Evolutionary conservation across 2,888 invertebrate genomes (phyloP), one percentile per base, ranked within the genome.

Genomic region (Thysanoteuthis rhombus): DNA sequence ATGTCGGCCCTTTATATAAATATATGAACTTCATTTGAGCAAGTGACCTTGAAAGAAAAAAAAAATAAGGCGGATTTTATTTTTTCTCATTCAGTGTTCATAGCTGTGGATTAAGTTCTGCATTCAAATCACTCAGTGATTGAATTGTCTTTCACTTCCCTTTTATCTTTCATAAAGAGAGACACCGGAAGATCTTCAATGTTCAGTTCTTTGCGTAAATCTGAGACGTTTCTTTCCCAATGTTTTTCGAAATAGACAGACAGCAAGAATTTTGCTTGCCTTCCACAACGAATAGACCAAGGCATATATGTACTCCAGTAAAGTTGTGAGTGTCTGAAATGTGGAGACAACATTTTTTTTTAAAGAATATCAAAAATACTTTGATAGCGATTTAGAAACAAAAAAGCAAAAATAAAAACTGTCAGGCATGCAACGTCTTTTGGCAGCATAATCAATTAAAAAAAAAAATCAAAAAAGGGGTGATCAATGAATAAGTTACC

Each of bases 221-320:
- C 98, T 40, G 97, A 97, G 90, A 99, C 97, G 91, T 98, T 97
- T 97, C 99, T 98, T 93, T 99, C 98, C 99, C 99, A 99, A 94
- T 99, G 98, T 97, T 98, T 98, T 97, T 99, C 99, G 98, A 98
- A 99, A 97, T 98, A 99, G 93, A 99, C 97, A 96, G 98, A 98
- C 98, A 99, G 98, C 95, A 99, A 97, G 96, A 98, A 98, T 95
- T 98, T 98, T 5, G 98, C 98, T 75, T 96, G 95, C 16, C 93
- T 94, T 39, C 96, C 97, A 94, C 95, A 96, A 45, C 96, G 94
- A 6, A 97, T 94, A 12, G 97, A 96, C 96, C 96, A 97, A 1
- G 96, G 95, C 58, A 97, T 95, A 94, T 96, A 96, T 96, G 98
- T 97, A 28, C 98, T 97, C 1, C 98, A 96, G 97, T 99, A 99